Percentiles rank a stretch among this genome's conserved stretches.
These are phyloP conservation scores for Dicroscelio sp. DNA, from an alignment of 2,888 invertebrate genomes.

Conservation along the genomic window DNA sequence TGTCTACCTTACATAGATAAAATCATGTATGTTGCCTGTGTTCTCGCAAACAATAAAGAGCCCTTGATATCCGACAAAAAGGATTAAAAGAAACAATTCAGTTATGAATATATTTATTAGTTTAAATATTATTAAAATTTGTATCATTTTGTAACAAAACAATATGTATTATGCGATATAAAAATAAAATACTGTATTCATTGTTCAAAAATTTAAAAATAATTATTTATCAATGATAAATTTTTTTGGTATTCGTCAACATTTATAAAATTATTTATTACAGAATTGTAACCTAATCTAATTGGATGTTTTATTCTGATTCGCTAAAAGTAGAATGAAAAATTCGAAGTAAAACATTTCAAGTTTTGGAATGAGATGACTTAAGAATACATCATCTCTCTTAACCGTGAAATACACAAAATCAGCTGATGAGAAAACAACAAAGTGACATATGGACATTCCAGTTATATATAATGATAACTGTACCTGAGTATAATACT, in stretches of 20 bases:
- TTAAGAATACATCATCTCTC: background rate
- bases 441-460: background rate
- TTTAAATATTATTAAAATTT: background rate
- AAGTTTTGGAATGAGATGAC: background rate
- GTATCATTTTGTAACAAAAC: background rate
- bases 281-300: no score
- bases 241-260: no score
- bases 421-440: background rate
- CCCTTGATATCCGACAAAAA: background rate
- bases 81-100: background rate
- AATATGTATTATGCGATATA: no score
- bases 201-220: no score
- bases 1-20: background rate
- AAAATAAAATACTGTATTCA: no score
- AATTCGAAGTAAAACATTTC: background rate
- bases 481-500: slow-evolving; percentile 45
- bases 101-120: background rate
- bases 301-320: no score
- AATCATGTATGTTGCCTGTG: background rate
- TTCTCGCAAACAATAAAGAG: slow-evolving; percentile 16
- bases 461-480: slow-evolving; percentile 17
- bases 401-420: background rate
- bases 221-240: no score
- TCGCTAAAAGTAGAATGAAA: background rate
- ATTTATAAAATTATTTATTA: no score